Evolutionary conservation across 1,140 invertebrate species (phyloP), one percentile per base, ranked within the genome.

Genomic region (Coptotermes formosanus): DNA sequence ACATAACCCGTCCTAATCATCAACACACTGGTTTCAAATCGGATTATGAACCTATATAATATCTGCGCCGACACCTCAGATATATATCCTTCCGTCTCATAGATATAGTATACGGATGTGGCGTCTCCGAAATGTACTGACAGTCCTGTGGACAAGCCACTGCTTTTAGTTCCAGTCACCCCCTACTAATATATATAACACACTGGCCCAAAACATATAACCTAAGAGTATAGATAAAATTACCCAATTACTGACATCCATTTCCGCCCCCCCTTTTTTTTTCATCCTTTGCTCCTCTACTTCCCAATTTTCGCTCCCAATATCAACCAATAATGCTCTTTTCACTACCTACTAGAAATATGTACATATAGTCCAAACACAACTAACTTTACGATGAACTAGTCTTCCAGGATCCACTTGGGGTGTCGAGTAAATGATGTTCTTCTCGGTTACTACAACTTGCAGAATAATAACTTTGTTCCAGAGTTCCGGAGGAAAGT

Each of bases 211-310:
- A 75, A 75, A 75, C 25, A 30, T 75, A 75, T 75, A 75, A 75
- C 25, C 25, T 75, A 75, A 75, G 64, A 30, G 64, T 75, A 75
- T 75, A 75, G 64, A 75, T 75, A 75, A 75, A 75, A 75, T 75
- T 75, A 75, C 64, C 64, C 64, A 75, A 75, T 75, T 75, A 75
- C 64, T 14, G 64, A 30, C 64, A n/a, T 75, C 64, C 64, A 75
- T 75, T 75, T 30, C 64, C n/a, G 2, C 64, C 38, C 64, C 9
- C 64, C 38, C 64, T 75, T 30, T 6, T 75, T 38, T 75, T 75
- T 75, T n/a, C n/a, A 75, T n/a, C 64, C 64, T 75, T 30, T 7
- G n/a, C 64, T 75, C 64, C 64, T 75, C 64, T 30, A 30, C n/a
- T 75, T 75, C 64, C 25, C 64, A 75, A 75, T 75, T 25, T 75